Evolutionary conservation across 1,140 invertebrate genomes (phyloP).

Genomic region (Cydia pomonella): DNA sequence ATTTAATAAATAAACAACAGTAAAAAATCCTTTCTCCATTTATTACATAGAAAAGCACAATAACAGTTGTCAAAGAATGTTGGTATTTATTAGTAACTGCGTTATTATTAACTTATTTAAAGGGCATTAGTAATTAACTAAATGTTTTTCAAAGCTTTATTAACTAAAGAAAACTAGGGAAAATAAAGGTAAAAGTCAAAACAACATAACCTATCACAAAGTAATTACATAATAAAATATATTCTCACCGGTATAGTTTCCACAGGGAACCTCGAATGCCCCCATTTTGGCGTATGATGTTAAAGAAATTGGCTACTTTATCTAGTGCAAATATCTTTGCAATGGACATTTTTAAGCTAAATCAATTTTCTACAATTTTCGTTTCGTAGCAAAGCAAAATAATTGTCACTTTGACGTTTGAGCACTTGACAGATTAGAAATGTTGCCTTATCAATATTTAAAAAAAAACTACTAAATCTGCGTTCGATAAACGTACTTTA

Average conservation of each 20-base stretch:
- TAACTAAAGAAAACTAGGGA: constrained; percentile 37
- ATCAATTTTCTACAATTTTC: constrained; percentile 10
- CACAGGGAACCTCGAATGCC: constrained; percentile 86
- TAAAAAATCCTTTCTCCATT: neutral
- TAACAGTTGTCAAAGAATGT: neutral
- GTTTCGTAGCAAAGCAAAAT: neutral
- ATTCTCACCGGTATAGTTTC: constrained; percentile 88
- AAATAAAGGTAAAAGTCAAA: constrained; percentile 28
- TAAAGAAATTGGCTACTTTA: constrained; percentile 85
- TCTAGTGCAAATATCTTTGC: constrained; percentile 84
- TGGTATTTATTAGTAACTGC: neutral
- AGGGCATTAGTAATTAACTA: neutral
- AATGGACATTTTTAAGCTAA: constrained; percentile 49
- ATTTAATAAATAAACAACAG: too few species aligned
- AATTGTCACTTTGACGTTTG: constrained; percentile 6
- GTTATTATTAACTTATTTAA: neutral
- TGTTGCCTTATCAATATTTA: neutral
- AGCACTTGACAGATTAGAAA: neutral
- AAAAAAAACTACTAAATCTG: neutral
- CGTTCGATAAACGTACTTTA: too few species aligned
- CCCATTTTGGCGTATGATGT: constrained; percentile 88
- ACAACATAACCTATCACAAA: constrained; percentile 47
- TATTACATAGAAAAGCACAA: neutral
- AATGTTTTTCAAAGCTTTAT: neutral
- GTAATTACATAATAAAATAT: constrained; percentile 47